Base-by-base conservation (phyloP, 1,140 invertebrate species). In the Aphaenogaster floridana region DNA sequence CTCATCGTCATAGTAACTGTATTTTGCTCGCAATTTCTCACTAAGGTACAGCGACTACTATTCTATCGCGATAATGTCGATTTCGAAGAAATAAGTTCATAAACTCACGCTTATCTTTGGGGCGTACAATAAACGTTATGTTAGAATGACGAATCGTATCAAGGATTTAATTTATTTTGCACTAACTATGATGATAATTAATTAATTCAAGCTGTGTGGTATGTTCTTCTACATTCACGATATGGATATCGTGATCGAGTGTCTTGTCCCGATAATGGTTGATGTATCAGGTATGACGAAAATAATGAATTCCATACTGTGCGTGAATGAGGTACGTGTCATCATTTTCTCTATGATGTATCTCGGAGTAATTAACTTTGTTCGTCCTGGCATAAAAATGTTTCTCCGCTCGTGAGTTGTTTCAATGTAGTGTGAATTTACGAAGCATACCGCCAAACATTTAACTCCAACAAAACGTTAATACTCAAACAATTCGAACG, bases 211-310 rank as follows among this genome's bases (percentile, higher is more conserved):
- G 80, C 15, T 84, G 39, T 84, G 69, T 13, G 52, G 80, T 39
- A 84, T 84, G 42, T 48, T 61, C 4, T 5, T 54, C 17, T 61
- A 84, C 9, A 84, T 84, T 74, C 54, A 76, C 39, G 80, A 83
- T 45, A 61, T 84, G 80, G 69, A 84, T 1, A 50, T 61, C n/a
- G 28, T 84, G 34, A 84, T 84, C 69, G 80, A 84, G 13, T 84
- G 80, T 7, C 54, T 84, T 3, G 36, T 74, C 50, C 69, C 80
- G 42, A 61, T 84, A 63, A 74, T 84, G 42, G 17, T 84, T 39
- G 80, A 84, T 39, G 34, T 84, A 39, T 84, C 54, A 11, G 34
- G 80, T 48, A 74, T 84, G 39, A 61, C 80, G 3, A 84, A 84
- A 74, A 28, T 84, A 76, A 63, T 61, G 36, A 84, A 84, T 76